These are phyloP conservation scores for Dioctria linearis DNA, from an alignment of 2,888 invertebrate species.

Conservation along the genomic window DNA sequence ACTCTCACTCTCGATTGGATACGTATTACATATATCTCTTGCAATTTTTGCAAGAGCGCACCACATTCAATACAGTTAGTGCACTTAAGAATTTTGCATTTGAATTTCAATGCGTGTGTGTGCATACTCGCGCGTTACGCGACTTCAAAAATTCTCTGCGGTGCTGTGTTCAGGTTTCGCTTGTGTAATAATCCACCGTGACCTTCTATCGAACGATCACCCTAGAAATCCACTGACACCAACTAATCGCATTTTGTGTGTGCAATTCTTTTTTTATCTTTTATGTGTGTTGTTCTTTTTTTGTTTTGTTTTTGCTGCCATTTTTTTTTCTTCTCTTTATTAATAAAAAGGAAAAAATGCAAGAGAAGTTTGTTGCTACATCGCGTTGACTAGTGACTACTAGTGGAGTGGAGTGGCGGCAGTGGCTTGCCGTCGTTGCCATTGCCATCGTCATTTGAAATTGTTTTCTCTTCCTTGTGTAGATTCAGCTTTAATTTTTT, in stretches of 20 bases:
- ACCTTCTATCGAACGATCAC: conserved; percentile 65
- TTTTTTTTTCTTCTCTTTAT: conserved; percentile 31
- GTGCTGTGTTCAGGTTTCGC: conserved; percentile 51
- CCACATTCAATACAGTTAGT: conserved; percentile 26
- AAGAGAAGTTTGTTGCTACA: conserved; percentile 34
- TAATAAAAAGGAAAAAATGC: conserved; percentile 18
- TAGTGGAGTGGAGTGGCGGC: no score
- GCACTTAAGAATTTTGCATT: conserved; percentile 43
- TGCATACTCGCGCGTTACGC: not conserved
- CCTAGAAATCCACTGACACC: conserved; percentile 65
- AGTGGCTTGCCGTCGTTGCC: not conserved
- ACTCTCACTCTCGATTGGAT: conserved; percentile 22
- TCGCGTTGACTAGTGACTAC: not conserved
- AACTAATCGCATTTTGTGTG: conserved; percentile 59
- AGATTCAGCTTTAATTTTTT: not conserved
- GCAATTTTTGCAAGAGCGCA: conserved; percentile 3
- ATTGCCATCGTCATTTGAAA: not conserved
- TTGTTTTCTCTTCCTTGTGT: conserved; percentile 19
- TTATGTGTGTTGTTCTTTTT: conserved; percentile 34
- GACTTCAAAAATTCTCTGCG: not conserved
- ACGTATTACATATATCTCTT: not conserved
- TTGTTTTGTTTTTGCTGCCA: conserved; percentile 18
- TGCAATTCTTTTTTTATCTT: conserved; percentile 54
- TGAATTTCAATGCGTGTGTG: conserved; percentile 7
- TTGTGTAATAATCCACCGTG: conserved; percentile 60